phyloP scores from a whole-genome alignment of 2,888 invertebrate species.

The Selenia dentaria region DNA sequence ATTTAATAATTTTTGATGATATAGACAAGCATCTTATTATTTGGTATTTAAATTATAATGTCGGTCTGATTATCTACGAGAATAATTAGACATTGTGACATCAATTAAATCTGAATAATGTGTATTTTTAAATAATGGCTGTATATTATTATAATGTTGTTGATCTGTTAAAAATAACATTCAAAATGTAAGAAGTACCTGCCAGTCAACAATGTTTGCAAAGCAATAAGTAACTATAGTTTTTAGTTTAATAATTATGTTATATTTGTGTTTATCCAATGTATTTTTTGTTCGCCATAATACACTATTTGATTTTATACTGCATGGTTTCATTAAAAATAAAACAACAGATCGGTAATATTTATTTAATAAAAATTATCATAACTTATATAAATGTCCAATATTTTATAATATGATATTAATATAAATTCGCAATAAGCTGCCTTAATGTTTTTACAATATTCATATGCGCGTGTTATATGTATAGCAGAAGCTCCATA shows the following conservation, averaged over 20 bases:
- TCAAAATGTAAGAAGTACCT: neutral
- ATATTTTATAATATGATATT: constrained; percentile 46
- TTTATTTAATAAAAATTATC: constrained; percentile 75
- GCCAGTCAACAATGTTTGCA: constrained; percentile 3
- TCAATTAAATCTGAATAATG: no score
- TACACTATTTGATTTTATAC: neutral
- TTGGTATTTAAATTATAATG: neutral
- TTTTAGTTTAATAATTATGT: neutral
- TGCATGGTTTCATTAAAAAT: constrained; percentile 36
- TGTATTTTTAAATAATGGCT: no score
- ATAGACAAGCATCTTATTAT: no score
- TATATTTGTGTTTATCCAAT: no score
- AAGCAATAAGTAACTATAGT: neutral
- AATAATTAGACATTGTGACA: no score
- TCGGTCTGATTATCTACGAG: no score
- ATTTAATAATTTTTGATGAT: neutral
- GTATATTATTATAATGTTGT: no score
- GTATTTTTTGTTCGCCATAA: constrained; percentile 3
- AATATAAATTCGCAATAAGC: constrained; percentile 63
- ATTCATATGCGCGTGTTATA: constrained; percentile 54
- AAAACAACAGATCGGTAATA: constrained; percentile 47
- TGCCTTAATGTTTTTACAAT: constrained; percentile 65
- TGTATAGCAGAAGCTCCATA: constrained; percentile 73
- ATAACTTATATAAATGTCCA: constrained; percentile 65
- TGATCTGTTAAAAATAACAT: no score